These are phyloP conservation scores for Rattus rattus DNA, from an alignment of 2,113 vertebrate species.

Conservation along the genomic window DNA sequence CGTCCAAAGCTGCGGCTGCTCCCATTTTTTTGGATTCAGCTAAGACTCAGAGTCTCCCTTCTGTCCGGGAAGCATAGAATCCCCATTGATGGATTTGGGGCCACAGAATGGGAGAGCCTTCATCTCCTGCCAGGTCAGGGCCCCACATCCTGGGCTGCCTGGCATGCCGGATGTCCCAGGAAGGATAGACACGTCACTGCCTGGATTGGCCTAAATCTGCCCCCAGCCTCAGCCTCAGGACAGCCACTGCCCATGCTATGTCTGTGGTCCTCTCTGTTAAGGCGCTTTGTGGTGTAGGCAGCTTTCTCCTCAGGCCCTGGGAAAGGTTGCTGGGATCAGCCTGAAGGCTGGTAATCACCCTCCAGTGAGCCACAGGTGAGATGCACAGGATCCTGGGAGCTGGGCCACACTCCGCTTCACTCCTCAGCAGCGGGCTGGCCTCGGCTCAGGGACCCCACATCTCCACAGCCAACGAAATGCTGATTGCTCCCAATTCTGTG, in stretches of 20 bases:
- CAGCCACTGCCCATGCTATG: fast-evolving
- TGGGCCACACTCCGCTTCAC: fast-evolving
- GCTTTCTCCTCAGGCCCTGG: background rate
- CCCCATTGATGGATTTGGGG: fast-evolving
- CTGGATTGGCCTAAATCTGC: no score
- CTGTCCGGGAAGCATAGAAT: fast-evolving
- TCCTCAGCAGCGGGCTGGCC: background rate
- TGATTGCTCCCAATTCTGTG: background rate
- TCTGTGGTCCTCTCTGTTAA: background rate
- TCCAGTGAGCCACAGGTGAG: fast-evolving
- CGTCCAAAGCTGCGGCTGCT: background rate
- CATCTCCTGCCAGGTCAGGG: background rate
- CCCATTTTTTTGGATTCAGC: background rate
- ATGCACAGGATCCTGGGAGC: fast-evolving
- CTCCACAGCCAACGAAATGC: fast-evolving
- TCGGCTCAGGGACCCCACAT: background rate
- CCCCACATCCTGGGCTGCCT: background rate
- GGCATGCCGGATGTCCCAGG: fast-evolving
- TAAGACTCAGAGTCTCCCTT: fast-evolving
- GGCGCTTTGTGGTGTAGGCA: background rate
- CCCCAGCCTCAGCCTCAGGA: background rate
- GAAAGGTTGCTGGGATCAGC: background rate
- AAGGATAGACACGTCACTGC: background rate
- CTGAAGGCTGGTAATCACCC: fast-evolving
- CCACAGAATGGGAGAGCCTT: background rate